Conservation (phyloP, 1,140 invertebrate species). For the Lethrus apterus region DNA sequence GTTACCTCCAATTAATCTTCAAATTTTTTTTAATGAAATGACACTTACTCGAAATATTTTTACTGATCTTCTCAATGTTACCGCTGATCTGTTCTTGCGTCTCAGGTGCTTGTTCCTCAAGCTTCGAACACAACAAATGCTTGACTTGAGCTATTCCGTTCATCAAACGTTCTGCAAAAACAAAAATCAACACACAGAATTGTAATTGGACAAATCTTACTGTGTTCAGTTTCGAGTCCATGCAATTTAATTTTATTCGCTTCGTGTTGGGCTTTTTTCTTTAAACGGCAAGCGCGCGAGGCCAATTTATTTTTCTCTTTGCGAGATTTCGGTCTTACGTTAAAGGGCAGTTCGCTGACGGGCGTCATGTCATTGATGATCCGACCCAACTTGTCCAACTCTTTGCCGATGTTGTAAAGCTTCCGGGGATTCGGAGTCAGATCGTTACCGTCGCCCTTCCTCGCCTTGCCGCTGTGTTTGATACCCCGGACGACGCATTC, state of each 20-base stretch:
- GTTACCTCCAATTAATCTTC: too few species aligned
- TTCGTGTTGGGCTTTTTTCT: slow-evolving; percentile 93
- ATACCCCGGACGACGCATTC: slow-evolving; percentile 83
- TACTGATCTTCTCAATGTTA: slow-evolving; percentile 58
- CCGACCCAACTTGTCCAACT: slow-evolving; percentile 80
- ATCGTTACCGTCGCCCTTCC: slow-evolving; percentile 96
- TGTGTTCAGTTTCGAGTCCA: slow-evolving; percentile 89
- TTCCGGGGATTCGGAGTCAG: slow-evolving; percentile 91
- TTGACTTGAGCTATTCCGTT: slow-evolving; percentile 60
- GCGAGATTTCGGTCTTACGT: slow-evolving; percentile 79
- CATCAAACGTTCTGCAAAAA: slow-evolving; percentile 55
- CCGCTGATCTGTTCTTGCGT: slow-evolving; percentile 55
- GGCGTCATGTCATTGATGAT: slow-evolving; percentile 95
- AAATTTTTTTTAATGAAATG: neutral
- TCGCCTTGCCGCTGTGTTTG: slow-evolving; percentile 82
- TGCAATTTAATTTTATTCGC: slow-evolving; percentile 92
- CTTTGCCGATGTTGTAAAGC: slow-evolving; percentile 81
- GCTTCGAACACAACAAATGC: slow-evolving; percentile 54
- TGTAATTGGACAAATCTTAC: slow-evolving; percentile 49
- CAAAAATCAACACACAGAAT: slow-evolving; percentile 18
- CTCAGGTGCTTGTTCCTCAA: slow-evolving; percentile 46
- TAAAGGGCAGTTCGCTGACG: slow-evolving; percentile 85
- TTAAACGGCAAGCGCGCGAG: slow-evolving; percentile 88
- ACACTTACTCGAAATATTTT: slow-evolving; percentile 56
- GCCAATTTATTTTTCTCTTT: slow-evolving; percentile 98